Base-by-base conservation (phyloP, 1,140 invertebrate genomes). In the Ylistrum balloti region DNA sequence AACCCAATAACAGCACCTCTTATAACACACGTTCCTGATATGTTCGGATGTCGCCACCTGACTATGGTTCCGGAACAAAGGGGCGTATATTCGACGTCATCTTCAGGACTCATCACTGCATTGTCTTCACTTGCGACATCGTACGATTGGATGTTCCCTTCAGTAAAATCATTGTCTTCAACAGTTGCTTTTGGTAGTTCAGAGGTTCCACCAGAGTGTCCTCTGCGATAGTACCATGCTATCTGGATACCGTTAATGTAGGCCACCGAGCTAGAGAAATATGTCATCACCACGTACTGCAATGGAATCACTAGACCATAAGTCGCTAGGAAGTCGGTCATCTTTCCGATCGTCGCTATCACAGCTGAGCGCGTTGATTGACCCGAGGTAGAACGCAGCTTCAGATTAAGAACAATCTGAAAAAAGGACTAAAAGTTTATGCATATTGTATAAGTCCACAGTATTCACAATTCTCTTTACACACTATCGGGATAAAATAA, bases 281-380 rank as follows among this genome's bases (percentile, higher is more conserved):
- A 94, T n/a, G 85, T 86, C 94, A 94, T 94, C 32, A 94, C 88
- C n/a, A 94, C 92, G 48, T 94, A 94, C 38, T 94, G 94, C 13
- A 94, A 33, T 0, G 94, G 94, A 88, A 94, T 89, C 0, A 94
- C 86, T 5, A 94, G 90, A 22, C 90, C 86, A 45, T 94, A 93
- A 20, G 38, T 94, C 3, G 93, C 87, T 13, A 94, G 38, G 56
- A 94, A 94, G 38, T 94, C 94, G 0, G 92, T 92, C 5, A 90
- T 94, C 45, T 94, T 94, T 0, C 94, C 93, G 33, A 94, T 38
- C 28, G 89, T 91, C 7, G 93, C 93, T 33, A 94, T 93, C 7
- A 88, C n/a, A 17, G 93, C 93, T 2, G 92, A 93, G 10, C 86
- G 85, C 0, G 90, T 94, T 0, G 94, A 92, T 48, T 93, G 93